Evolutionary conservation across 2,888 invertebrate species (phyloP), one percentile per base, ranked within the genome.

Genomic region (Agonopterix heracliana): DNA sequence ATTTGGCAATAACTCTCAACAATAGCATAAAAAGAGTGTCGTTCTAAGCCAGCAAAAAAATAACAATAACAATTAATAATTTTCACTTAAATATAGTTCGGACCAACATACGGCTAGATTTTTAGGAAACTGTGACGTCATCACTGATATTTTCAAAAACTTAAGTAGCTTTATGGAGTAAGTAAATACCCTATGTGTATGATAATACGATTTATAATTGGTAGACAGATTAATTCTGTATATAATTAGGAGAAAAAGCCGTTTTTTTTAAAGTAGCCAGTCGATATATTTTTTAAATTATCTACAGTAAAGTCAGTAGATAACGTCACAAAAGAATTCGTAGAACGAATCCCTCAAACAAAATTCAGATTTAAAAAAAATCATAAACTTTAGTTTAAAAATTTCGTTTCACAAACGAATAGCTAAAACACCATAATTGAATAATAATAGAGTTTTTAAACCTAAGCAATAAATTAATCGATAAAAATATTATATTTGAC

Each of bases 1-100:
- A 78, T 83, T 84, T 82, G 82, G 83, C 83, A 81, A 82, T 80
- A 82, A 84, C 72, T 78, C 69, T 81, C 73, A 85, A 86, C 84
- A 83, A 82, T 80, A 80, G 81, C 79, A 71, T 77, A 75, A 78
- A 78, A 73, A 68, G 63, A 71, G 64, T 74, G 69, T 71, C 74
- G 74, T 75, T 64, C 64, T 74, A 79, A 81, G 79, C 79, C 75
- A 65, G 76, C 75, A 78, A 74, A 77, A 17, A 26, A 77, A 78
- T 75, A 68, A 68, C 77, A 82, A 80, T 77, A 82, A 83, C 73
- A 79, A 81, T 71, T 71, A 78, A 73, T 74, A 68, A 72, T 68
- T 68, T 70, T 68, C 59, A 68, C 69, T 74, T 74, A 73, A 73
- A 71, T 64, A 72, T 68, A 71, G 71, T 68, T 77, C 74, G 71